Conservation (phyloP, 2,888 invertebrate genomes). For the Caenorhabditis sp. region DNA sequence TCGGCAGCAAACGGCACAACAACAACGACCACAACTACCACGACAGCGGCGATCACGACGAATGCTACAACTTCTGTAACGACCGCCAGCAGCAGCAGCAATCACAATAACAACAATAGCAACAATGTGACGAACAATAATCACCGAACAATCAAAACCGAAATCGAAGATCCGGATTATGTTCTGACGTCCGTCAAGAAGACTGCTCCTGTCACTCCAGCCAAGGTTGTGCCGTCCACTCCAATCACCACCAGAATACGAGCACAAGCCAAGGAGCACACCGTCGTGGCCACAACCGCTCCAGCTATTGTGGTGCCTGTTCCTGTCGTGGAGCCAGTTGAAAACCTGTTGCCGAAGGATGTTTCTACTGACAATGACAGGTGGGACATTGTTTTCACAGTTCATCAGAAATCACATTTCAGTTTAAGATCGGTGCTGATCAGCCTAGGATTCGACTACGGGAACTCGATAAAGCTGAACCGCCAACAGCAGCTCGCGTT, state of each 20-base stretch:
- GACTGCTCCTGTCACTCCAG: not conserved
- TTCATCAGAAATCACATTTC: not conserved
- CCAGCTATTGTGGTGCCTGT: slow-evolving; percentile 10
- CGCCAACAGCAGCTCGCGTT: not conserved
- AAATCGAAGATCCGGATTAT: slow-evolving; percentile 48
- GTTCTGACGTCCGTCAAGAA: not conserved
- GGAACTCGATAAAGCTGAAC: slow-evolving; percentile 51
- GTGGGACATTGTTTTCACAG: slow-evolving; percentile 1
- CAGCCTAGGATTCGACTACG: slow-evolving; percentile 67
- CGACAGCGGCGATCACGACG: slow-evolving; percentile 29
- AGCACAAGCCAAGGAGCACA: slow-evolving; percentile 13
- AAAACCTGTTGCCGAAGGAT: slow-evolving; percentile 55
- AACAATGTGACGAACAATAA: slow-evolving; percentile 32
- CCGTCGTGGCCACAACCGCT: slow-evolving; percentile 1
- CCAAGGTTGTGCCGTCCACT: slow-evolving; percentile 21
- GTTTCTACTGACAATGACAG: slow-evolving; percentile 58
- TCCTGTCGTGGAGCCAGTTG: not conserved
- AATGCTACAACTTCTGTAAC: slow-evolving; percentile 1
- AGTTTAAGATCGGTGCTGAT: slow-evolving; percentile 63
- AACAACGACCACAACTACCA: slow-evolving; percentile 8
- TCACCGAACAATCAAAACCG: slow-evolving; percentile 34
- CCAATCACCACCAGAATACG: slow-evolving; percentile 3
- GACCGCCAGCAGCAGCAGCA: not conserved
- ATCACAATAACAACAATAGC: slow-evolving; percentile 40
- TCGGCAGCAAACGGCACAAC: slow-evolving; percentile 23